Conservation (phyloP, 2,113 vertebrate genomes). For the Chrysemys picta region DNA sequence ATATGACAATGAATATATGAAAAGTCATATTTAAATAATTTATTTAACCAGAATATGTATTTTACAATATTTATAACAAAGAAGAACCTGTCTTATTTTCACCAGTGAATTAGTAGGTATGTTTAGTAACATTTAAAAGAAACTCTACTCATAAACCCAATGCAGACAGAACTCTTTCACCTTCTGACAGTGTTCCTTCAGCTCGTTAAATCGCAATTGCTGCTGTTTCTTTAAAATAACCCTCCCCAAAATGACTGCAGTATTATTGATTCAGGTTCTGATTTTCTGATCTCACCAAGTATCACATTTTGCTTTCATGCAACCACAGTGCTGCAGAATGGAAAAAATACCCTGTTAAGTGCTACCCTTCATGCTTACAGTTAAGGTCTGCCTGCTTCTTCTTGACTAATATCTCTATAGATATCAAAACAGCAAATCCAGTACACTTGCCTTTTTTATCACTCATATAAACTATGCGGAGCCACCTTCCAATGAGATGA, state of each 20-base stretch:
- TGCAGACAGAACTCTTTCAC: background rate
- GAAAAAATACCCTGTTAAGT: conserved; percentile 59
- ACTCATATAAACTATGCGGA: background rate
- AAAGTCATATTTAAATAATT: background rate
- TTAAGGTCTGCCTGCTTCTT: conserved; percentile 27
- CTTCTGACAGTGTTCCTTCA: background rate
- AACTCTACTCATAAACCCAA: background rate
- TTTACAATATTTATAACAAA: background rate
- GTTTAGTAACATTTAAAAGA: background rate
- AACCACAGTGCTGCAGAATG: conserved; percentile 52
- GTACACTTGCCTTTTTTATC: background rate
- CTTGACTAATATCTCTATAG: conserved; percentile 52
- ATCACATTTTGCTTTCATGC: conserved; percentile 71
- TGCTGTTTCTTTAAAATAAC: conserved; percentile 55
- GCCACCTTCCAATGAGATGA: background rate
- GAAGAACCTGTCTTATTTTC: background rate
- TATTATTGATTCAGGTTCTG: conserved; percentile 65
- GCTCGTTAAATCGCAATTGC: background rate
- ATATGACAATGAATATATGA: background rate
- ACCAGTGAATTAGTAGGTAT: background rate
- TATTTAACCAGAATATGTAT: background rate
- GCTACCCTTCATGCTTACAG: conserved; percentile 36
- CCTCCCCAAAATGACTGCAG: conserved; percentile 48
- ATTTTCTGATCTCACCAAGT: conserved; percentile 72
- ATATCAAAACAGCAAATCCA: background rate